phyloP scores from a whole-genome alignment of 2,888 invertebrate species.

The Monopis laevigella region DNA sequence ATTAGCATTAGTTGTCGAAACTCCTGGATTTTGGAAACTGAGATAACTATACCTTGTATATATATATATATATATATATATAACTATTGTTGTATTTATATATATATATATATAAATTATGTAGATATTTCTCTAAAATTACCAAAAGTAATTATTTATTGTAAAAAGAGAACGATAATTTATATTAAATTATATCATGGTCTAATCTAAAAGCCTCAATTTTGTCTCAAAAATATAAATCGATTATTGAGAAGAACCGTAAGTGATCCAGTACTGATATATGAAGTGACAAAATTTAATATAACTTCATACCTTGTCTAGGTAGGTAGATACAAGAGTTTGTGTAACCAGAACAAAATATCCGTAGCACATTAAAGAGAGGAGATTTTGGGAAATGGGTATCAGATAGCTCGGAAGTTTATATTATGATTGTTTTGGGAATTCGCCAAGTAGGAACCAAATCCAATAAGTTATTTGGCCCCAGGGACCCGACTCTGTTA shows the following conservation, averaged over 20 bases:
- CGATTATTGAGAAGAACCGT: too few relatives aligned
- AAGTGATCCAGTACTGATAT: too few relatives aligned
- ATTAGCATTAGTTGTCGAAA: too few relatives aligned
- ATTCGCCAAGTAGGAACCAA: slow-evolving; percentile 42
- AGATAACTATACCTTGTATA: too few relatives aligned
- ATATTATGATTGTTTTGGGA: slow-evolving; percentile 58
- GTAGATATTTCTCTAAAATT: not conserved
- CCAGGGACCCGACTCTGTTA: slow-evolving; percentile 33
- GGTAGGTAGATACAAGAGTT: not conserved
- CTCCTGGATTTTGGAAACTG: too few relatives aligned
- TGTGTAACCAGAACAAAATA: not conserved
- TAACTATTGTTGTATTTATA: not conserved
- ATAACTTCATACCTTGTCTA: too few relatives aligned
- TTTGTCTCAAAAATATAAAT: too few relatives aligned
- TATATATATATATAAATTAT: not conserved
- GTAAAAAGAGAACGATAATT: too few relatives aligned
- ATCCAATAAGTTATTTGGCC: slow-evolving; percentile 49
- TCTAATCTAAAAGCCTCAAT: too few relatives aligned
- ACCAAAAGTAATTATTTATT: too few relatives aligned
- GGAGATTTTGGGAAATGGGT: slow-evolving; percentile 7
- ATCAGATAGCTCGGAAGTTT: slow-evolving; percentile 15
- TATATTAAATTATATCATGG: too few relatives aligned
- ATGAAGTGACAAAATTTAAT: too few relatives aligned
- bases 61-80: not conserved
- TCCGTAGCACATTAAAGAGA: not conserved